Conservation (phyloP, 2,113 vertebrate species). For the Parus major region DNA sequence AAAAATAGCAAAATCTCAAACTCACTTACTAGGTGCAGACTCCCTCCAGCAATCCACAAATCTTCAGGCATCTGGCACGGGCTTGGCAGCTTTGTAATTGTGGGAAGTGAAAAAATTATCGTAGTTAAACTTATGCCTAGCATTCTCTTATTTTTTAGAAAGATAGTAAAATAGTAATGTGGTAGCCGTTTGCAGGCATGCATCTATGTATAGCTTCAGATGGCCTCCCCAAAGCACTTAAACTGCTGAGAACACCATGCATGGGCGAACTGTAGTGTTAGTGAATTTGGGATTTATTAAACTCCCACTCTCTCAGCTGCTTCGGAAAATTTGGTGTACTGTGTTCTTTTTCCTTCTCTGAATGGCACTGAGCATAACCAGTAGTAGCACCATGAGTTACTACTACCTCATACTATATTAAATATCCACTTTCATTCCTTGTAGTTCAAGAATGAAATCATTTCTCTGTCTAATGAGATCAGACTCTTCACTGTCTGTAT, state of each 20-base stretch:
- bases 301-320: conserved; percentile 49
- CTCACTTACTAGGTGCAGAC: not conserved
- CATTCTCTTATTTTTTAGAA: conserved; percentile 1
- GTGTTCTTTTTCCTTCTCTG: conserved; percentile 25
- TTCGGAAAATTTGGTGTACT: conserved; percentile 29
- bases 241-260: conserved; percentile 23
- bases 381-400: conserved; percentile 51
- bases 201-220: conserved; percentile 24
- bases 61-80: conserved; percentile 30
- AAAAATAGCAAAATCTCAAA: not conserved
- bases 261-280: not conserved
- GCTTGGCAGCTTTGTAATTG: conserved; percentile 50
- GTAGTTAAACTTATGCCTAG: not conserved
- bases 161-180: conserved; percentile 33
- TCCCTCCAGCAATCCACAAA: conserved; percentile 6
- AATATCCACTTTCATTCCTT: not conserved
- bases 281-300: conserved; percentile 12
- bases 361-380: conserved; percentile 17
- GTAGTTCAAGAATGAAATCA: not conserved
- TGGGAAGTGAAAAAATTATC: conserved; percentile 46
- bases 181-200: not conserved
- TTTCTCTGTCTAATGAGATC: not conserved
- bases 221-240: not conserved
- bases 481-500: not conserved
- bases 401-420: not conserved